A percentile compares a stretch with the other conserved stretches of the same genome.
These are phyloP conservation scores for Zele albiditarsus DNA, from an alignment of 2,888 invertebrate species.

Conservation along the genomic window DNA sequence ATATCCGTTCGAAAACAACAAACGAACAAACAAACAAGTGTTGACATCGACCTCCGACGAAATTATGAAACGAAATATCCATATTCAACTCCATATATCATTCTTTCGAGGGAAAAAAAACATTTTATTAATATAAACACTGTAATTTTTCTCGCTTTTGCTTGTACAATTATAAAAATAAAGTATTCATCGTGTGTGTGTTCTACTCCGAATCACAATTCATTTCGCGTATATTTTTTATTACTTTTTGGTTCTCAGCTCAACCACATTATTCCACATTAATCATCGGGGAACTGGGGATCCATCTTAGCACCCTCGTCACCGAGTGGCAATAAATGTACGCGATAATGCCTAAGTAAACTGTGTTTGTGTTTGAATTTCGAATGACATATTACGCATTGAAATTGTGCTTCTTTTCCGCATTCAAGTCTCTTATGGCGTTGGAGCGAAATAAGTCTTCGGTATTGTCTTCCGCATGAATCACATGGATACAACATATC, in stretches of 20 bases:
- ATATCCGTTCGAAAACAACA: constrained; percentile 22
- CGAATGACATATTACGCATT: constrained; percentile 71
- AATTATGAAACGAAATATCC: not conserved
- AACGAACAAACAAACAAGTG: not conserved
- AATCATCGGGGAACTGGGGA: not conserved
- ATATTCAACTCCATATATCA: not conserved
- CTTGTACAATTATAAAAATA: not conserved
- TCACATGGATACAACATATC: constrained; percentile 62
- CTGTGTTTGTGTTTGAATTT: constrained; percentile 70
- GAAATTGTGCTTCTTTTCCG: constrained; percentile 73
- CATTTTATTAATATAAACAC: not conserved
- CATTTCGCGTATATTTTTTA: not conserved
- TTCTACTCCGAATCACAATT: constrained; percentile 23
- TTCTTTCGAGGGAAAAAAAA: not conserved
- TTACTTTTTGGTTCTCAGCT: constrained; percentile 5
- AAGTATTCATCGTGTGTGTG: not conserved
- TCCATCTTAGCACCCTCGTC: constrained; percentile 36
- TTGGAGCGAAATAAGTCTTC: constrained; percentile 67
- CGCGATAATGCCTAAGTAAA: constrained; percentile 61
- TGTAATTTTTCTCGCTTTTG: not conserved
- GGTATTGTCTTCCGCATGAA: constrained; percentile 64
- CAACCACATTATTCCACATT: not conserved
- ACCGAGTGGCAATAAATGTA: constrained; percentile 46
- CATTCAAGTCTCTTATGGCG: constrained; percentile 74
- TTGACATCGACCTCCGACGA: not conserved